Evolutionary conservation across 2,797 vertebrate genomes (phyloP).

Genomic region (Sebastes iracundus): DNA sequence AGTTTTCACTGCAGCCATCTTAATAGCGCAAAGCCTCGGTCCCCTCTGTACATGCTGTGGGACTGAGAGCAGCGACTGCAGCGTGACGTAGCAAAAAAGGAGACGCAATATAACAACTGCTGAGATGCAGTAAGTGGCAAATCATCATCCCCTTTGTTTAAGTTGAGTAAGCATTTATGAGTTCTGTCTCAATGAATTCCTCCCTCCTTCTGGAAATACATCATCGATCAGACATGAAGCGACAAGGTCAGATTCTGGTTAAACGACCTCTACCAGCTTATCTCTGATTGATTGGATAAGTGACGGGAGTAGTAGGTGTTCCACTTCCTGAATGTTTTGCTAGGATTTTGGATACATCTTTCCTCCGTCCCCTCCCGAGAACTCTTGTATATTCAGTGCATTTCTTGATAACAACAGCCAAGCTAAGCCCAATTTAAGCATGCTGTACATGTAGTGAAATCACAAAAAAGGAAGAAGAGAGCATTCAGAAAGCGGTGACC

Average conservation of each 20-base stretch:
- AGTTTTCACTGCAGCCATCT: background rate
- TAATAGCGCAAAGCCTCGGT: background rate
- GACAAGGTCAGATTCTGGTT: background rate
- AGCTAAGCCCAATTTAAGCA: constrained; percentile 4
- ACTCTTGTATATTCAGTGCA: background rate
- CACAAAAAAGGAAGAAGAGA: background rate
- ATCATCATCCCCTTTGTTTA: constrained; percentile 6
- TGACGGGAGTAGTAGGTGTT: background rate
- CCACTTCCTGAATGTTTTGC: background rate
- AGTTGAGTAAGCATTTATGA: constrained; percentile 15
- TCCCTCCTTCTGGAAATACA: constrained; percentile 9
- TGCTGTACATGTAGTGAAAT: background rate
- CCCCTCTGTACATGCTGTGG: background rate
- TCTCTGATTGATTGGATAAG: background rate
- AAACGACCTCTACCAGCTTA: background rate
- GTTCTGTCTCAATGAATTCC: constrained; percentile 14
- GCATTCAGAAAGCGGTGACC: constrained; percentile 21
- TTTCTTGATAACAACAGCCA: background rate
- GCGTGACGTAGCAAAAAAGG: background rate
- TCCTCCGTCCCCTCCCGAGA: background rate
- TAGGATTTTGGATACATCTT: background rate
- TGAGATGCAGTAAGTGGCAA: constrained; percentile 23
- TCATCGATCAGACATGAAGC: constrained; percentile 7
- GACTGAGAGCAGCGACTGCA: constrained; percentile 12
- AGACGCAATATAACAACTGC: background rate